These are phyloP conservation scores for Ophion costatus DNA, from an alignment of 2,888 invertebrate genomes.

Conservation along the genomic window DNA sequence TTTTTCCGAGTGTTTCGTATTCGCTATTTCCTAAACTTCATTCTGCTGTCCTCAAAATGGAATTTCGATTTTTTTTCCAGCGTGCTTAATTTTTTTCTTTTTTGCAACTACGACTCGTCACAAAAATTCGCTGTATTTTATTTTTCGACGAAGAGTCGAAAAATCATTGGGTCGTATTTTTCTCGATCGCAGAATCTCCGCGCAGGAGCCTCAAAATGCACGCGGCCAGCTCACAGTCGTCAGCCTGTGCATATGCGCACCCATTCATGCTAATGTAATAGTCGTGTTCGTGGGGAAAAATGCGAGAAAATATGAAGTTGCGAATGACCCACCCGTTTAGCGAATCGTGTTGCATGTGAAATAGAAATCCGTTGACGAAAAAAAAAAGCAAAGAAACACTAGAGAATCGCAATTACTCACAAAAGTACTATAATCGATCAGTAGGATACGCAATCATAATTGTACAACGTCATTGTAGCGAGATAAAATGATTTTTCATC, in stretches of 20 bases:
- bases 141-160: no score
- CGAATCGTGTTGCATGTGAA: conserved; percentile 66
- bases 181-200: no score
- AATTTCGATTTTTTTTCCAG: no score
- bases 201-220: no score
- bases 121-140: no score
- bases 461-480: conserved; percentile 48
- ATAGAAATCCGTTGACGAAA: conserved; percentile 53
- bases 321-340: conserved; percentile 62
- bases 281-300: conserved; percentile 24
- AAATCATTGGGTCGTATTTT: no score
- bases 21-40: no score
- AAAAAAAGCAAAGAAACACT: conserved; percentile 37
- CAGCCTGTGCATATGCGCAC: not conserved
- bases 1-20: no score
- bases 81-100: no score
- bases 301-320: conserved; percentile 54
- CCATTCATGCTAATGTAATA: not conserved
- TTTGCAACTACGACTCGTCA: no score
- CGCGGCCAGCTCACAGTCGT: not conserved
- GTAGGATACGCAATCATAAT: conserved; percentile 57
- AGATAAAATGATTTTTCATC: conserved; percentile 31
- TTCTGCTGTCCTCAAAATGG: no score
- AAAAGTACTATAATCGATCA: conserved; percentile 64
- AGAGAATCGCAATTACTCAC: conserved; percentile 61